Base-by-base conservation (phyloP, 2,888 invertebrate species). In the Diplolepis rosae region DNA sequence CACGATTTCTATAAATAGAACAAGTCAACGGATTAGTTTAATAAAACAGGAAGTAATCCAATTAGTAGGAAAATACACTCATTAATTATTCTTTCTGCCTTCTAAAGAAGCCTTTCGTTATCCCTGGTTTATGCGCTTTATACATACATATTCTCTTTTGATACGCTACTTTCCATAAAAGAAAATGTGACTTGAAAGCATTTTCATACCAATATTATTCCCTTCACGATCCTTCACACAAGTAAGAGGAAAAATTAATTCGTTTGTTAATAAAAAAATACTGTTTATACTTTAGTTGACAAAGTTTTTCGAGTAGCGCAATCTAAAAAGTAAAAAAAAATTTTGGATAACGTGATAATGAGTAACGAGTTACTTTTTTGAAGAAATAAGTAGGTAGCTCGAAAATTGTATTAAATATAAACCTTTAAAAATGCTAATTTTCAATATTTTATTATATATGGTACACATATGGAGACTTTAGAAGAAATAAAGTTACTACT, bases 61-160 rank as follows among this genome's bases (percentile, higher is more conserved):
- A 65, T 65, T 65, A 65, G 30, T 13, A 28, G 28, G 18, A 65
- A 65, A 48, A 45, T 32, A 45, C 65, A 48, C 42, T 27, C 42
- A 65, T 65, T 65, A 65, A 50, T 65, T 27, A 65, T 65, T 45
- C 48, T 30, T 48, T 65, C n/a, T 22, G 18, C 45, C 45, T 48
- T 65, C 28, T 65, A 24, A 50, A 24, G 24, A 50, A 27, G 24
- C 27, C 24, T 18, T 50, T 50, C 18, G 27, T 24, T 50, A 50
- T 24, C 27, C 50, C 18, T 27, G 11, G 50, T 13, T 50, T 50
- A 9, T 18, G 22, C 7, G 11, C 24, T n/a, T n/a, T n/a, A 9
- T 50, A 50, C 11, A 50, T 35, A 35, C 32, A 22, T 22, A 2
- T 15, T 18, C 15, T 35, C 30, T 32, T 56, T 35, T 18, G 18